These are phyloP conservation scores for Asarcornis scutulata DNA, from an alignment of 2,113 vertebrate species.

Conservation along the genomic window DNA sequence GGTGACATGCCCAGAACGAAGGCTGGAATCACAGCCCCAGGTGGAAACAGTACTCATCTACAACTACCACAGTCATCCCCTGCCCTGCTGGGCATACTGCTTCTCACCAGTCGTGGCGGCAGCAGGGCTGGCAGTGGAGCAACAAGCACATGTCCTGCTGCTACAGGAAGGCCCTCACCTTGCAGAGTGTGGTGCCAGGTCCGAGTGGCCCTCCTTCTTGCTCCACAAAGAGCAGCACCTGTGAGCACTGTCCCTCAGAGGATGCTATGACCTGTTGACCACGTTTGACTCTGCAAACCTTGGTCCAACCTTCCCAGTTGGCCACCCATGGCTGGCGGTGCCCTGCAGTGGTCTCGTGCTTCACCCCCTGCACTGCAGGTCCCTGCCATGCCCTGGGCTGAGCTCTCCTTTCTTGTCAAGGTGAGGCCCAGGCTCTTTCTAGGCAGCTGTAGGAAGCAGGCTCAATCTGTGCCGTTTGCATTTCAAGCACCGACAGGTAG, in stretches of 20 bases:
- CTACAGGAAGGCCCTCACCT: not conserved
- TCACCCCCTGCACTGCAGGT: rapidly evolving
- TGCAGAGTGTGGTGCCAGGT: not conserved
- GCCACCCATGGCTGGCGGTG: rapidly evolving
- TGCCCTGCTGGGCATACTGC: not conserved
- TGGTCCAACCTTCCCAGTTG: not conserved
- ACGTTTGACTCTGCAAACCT: rapidly evolving
- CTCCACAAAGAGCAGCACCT: not conserved
- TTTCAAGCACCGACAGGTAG: not conserved
- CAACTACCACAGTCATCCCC: rapidly evolving
- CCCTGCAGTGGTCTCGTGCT: not conserved
- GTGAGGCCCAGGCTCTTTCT: not conserved
- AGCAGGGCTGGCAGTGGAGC: not conserved
- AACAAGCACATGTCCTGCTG: not conserved
- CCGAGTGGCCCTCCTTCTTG: not conserved
- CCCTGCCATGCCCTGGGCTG: not conserved
- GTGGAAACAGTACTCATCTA: not conserved
- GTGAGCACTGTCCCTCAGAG: not conserved
- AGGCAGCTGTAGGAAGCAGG: not conserved
- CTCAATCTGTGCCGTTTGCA: not conserved
- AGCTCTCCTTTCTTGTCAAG: rapidly evolving
- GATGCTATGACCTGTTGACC: not conserved
- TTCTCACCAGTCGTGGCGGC: not conserved
- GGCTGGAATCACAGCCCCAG: not conserved
- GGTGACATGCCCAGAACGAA: not conserved